Conservation (phyloP, 64 coral and sea anemone species). For the Platygyra sinensis region DNA sequence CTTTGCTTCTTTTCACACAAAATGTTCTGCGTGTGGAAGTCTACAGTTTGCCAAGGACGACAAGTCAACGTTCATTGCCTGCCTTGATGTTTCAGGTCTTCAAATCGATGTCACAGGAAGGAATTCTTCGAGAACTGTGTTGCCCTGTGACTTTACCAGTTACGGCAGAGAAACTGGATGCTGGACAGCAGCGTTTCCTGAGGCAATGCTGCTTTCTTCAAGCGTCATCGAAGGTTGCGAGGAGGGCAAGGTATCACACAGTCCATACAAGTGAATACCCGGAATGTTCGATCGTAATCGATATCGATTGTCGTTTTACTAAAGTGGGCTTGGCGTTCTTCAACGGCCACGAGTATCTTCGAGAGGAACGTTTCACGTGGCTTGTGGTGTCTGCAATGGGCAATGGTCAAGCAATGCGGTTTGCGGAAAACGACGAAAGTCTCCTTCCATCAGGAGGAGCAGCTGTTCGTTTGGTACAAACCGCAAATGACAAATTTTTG, state of each 20-base stretch:
- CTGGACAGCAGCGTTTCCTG: constrained; percentile 36
- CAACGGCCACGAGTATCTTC: not conserved
- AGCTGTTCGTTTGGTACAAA: constrained; percentile 15
- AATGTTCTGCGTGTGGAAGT: constrained; percentile 59
- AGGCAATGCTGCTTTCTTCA: constrained; percentile 58
- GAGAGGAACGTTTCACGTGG: not conserved
- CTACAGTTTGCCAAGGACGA: constrained; percentile 19
- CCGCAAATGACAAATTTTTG: not conserved
- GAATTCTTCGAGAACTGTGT: not conserved
- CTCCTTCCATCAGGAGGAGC: constrained; percentile 66
- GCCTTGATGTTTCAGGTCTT: constrained; percentile 41
- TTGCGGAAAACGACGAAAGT: constrained; percentile 28
- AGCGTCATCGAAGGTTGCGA: constrained; percentile 48
- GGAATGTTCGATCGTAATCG: no score
- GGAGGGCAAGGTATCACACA: not conserved
- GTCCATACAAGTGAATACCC: no score
- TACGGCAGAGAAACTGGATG: not conserved
- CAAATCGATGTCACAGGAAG: constrained; percentile 28
- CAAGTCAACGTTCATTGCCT: not conserved
- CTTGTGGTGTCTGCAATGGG: constrained; percentile 61
- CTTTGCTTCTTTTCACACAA: constrained; percentile 76
- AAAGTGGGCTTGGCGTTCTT: not conserved
- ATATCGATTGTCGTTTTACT: not conserved
- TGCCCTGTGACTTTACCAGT: constrained; percentile 38
- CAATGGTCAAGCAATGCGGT: not conserved